Evolutionary conservation across 2,113 vertebrate genomes (phyloP).

Genomic region (Dromas ardeola): DNA sequence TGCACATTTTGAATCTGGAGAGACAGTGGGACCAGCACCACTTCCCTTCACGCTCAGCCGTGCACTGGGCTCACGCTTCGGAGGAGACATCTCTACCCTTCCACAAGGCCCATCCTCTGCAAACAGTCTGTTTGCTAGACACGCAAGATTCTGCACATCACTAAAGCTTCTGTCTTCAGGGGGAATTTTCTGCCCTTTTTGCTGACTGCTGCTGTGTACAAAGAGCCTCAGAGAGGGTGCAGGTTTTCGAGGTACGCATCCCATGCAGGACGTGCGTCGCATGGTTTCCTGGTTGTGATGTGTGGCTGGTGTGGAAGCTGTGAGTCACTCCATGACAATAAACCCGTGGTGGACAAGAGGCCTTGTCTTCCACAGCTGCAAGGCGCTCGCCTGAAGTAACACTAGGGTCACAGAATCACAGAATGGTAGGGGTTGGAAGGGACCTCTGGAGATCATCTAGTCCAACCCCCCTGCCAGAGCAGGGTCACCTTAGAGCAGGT

Average conservation of each 20-base stretch:
- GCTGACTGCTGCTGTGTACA: no score
- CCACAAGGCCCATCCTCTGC: fast-evolving
- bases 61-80: fast-evolving
- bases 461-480: no score
- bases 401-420: no score
- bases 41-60: neutral
- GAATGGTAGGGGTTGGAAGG: no score
- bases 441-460: no score
- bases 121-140: no score
- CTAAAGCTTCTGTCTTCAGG: neutral
- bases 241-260: neutral
- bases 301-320: neutral
- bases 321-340: neutral
- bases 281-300: fast-evolving
- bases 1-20: neutral
- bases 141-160: fast-evolving
- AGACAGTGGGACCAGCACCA: neutral
- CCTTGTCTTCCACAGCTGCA: neutral
- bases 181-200: neutral
- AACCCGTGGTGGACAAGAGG: fast-evolving
- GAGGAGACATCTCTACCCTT: neutral
- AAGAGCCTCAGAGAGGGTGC: fast-evolving
- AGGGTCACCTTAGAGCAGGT: no score
- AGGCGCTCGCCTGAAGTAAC: fast-evolving
- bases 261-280: fast-evolving